A percentile compares a stretch with the other conserved stretches of the same genome.
Evolutionary conservation across 2,113 vertebrate species (phyloP).

Genomic region (Variabilichromis moorii): DNA sequence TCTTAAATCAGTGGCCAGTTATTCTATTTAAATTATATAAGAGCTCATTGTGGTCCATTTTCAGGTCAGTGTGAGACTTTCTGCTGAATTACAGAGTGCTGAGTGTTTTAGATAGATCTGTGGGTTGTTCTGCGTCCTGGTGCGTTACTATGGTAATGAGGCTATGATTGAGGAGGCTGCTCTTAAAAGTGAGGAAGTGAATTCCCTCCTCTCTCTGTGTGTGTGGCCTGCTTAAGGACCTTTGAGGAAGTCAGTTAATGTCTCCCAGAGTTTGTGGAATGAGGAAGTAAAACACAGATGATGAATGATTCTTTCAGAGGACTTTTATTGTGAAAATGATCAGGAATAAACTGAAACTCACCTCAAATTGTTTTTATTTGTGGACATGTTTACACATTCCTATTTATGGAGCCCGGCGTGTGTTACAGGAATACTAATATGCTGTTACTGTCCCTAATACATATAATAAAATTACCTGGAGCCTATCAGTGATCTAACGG

Average conservation of each 20-base stretch:
- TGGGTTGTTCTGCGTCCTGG: not conserved
- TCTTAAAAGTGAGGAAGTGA: not conserved
- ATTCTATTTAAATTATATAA: not conserved
- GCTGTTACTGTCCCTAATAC: not conserved
- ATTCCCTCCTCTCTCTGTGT: not conserved
- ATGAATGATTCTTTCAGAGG: not conserved
- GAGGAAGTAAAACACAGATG: not conserved
- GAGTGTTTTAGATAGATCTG: not conserved
- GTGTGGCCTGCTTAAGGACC: not conserved
- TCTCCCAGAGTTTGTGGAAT: not conserved
- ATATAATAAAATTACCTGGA: not conserved
- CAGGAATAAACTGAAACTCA: not conserved
- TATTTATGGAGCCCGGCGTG: not conserved
- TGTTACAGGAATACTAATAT: not conserved
- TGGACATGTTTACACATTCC: not conserved
- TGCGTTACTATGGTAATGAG: not conserved
- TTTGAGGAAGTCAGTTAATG: not conserved
- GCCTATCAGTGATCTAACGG: not conserved
- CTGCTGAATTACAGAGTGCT: not conserved
- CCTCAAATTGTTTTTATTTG: not conserved
- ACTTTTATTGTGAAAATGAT: not conserved
- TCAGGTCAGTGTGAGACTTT: not conserved
- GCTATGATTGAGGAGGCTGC: not conserved
- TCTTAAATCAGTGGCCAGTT: not conserved
- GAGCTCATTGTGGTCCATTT: not conserved